Conservation (phyloP, 2,888 invertebrate species). For the Unio pictorum region DNA sequence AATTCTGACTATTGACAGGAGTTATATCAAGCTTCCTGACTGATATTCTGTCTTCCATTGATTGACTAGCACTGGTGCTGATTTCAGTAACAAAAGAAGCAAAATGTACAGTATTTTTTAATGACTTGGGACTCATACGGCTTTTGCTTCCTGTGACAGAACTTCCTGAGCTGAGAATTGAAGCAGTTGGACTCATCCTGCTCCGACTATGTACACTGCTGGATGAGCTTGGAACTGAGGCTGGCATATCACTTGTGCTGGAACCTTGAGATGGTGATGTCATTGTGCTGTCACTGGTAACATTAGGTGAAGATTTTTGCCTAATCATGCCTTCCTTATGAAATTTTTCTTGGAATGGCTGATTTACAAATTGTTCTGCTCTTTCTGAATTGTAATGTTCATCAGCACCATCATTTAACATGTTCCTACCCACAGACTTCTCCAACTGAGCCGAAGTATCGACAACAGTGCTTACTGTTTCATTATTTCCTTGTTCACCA, state of each 20-base stretch:
- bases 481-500: constrained; percentile 13
- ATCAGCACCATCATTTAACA: no score
- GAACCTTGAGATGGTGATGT: constrained; percentile 18
- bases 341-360: no score
- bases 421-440: no score
- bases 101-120: constrained; percentile 62
- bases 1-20: constrained; percentile 43
- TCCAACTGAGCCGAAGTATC: no score
- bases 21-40: constrained; percentile 44
- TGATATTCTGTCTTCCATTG: constrained; percentile 56
- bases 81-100: constrained; percentile 60
- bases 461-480: no score
- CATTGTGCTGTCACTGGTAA: constrained; percentile 21
- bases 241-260: constrained; percentile 3
- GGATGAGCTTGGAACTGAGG: constrained; percentile 13
- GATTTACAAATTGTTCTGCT: no score
- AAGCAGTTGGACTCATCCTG: constrained; percentile 36
- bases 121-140: constrained; percentile 58
- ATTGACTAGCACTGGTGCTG: constrained; percentile 56
- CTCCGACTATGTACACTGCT: constrained; percentile 27
- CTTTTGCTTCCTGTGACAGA: constrained; percentile 35
- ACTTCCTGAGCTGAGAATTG: constrained; percentile 35
- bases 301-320: constrained; percentile 9
- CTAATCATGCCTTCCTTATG: no score
- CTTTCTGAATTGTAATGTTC: no score